Evolutionary conservation across 2,113 vertebrate species (phyloP), one percentile per base, ranked within the genome.

Genomic region (Brienomyrus longianalis): DNA sequence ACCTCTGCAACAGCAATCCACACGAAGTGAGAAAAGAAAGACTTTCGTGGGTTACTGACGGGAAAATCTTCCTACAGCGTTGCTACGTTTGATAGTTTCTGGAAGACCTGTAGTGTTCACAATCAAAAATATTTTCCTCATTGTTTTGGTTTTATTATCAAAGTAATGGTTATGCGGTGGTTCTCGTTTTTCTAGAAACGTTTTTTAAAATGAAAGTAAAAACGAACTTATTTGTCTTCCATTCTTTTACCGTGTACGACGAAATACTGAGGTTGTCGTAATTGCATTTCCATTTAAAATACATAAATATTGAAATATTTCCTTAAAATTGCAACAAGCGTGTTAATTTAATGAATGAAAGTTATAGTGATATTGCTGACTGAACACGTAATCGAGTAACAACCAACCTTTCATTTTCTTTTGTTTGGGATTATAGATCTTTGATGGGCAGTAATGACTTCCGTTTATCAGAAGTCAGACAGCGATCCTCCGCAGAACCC

Each of bases 401-500:
- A 35, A 74, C n/a, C 10, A 74, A 74, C 9, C 13, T 11, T 74
- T 27, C 8, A 15, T 31, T 35, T 27, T 35, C 9, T 35, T 35
- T 74, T 31, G 66, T 74, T n/a, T 74, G 13, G 15, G 66, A 74
- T 3, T 74, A 31, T n/a, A 74, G n/a, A 74, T 74, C 10, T 74
- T n/a, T 74, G 11, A 27, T 74, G 27, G 35, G 66, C n/a, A 74
- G 66, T 35, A 74, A 74, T 74, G 66, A 74, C 66, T 74, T 31
- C n/a, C n/a, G 27, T 74, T 2, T 5, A 15, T 87, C 83, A 50
- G 83, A 50, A 21, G 21, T 50, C 23, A 23, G 45, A 48, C 43
- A 23, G 19, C 19, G 19, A 85, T 85, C 83, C 45, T 47, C 43
- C 21, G 47, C 43, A n/a, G 83, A 47, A 89, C 92, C 86, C 91